phyloP scores from a whole-genome alignment of 1,140 invertebrate species.

The Hetaerina americana region DNA sequence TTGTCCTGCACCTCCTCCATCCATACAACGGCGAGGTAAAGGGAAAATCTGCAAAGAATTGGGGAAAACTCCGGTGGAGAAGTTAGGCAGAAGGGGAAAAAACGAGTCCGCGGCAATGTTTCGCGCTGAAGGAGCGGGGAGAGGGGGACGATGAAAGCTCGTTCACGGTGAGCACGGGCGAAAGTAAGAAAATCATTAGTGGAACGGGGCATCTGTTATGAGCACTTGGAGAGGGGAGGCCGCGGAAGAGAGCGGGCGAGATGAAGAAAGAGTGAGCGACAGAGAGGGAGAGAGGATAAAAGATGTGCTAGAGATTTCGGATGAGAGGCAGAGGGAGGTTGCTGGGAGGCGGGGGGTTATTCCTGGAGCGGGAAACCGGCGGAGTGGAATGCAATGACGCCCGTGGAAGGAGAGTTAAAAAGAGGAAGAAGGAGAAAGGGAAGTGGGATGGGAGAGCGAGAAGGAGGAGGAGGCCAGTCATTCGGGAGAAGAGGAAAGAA shows the following conservation, averaged over 20 bases:
- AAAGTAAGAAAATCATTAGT: not conserved
- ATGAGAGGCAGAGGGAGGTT: not conserved
- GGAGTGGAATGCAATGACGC: not conserved
- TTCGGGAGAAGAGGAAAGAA: not conserved
- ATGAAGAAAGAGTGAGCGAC: too few species aligned
- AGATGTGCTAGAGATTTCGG: too few species aligned
- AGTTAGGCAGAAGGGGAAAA: too few species aligned
- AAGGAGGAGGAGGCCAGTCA: not conserved
- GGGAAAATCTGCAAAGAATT: too few species aligned
- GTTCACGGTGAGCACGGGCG: not conserved
- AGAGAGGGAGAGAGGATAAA: too few species aligned
- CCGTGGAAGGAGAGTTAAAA: not conserved
- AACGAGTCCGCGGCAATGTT: too few species aligned
- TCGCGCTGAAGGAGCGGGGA: too few species aligned
- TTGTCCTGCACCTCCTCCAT: too few species aligned
- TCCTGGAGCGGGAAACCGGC: not conserved
- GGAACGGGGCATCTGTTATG: not conserved
- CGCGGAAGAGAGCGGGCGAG: not conserved
- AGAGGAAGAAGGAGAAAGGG: too few species aligned
- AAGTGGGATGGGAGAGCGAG: not conserved
- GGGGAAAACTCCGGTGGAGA: too few species aligned
- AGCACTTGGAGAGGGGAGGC: not conserved
- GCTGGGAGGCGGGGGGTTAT: not conserved
- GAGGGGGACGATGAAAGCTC: too few species aligned
- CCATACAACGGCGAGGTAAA: too few species aligned